Evolutionary conservation across 2,113 vertebrate genomes (phyloP).

Genomic region (Sturnira hondurensis): DNA sequence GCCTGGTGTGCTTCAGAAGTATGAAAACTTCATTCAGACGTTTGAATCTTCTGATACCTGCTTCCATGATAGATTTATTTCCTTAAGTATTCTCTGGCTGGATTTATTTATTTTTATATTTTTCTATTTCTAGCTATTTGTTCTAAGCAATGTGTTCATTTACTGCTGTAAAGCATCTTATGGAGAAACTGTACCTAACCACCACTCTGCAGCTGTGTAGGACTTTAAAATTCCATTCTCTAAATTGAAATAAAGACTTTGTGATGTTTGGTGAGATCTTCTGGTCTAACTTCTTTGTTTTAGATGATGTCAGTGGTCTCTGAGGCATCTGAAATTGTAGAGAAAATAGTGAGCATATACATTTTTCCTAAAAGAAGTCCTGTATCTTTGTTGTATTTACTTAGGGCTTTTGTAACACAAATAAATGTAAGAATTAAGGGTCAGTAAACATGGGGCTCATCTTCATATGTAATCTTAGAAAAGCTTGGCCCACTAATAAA

Average conservation of each 20-base stretch:
- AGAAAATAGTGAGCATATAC: background rate
- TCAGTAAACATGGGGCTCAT: background rate
- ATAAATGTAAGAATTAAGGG: background rate
- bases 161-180: background rate
- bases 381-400: background rate
- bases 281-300: background rate
- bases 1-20: background rate
- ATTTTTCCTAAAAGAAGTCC: conserved; percentile 4
- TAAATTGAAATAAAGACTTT: background rate
- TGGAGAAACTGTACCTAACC: background rate
- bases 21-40: background rate
- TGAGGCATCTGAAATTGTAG: background rate
- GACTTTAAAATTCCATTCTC: background rate
- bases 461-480: background rate
- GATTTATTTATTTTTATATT: background rate
- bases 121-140: background rate
- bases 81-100: background rate
- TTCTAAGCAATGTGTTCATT: background rate
- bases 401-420: background rate
- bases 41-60: conserved; percentile 15
- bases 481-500: background rate
- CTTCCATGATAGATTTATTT: background rate
- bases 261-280: conserved; percentile 18
- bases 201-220: background rate
- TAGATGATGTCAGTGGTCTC: background rate